Conservation (phyloP, 2,113 vertebrate species). For the Grammomys dolichurus region DNA sequence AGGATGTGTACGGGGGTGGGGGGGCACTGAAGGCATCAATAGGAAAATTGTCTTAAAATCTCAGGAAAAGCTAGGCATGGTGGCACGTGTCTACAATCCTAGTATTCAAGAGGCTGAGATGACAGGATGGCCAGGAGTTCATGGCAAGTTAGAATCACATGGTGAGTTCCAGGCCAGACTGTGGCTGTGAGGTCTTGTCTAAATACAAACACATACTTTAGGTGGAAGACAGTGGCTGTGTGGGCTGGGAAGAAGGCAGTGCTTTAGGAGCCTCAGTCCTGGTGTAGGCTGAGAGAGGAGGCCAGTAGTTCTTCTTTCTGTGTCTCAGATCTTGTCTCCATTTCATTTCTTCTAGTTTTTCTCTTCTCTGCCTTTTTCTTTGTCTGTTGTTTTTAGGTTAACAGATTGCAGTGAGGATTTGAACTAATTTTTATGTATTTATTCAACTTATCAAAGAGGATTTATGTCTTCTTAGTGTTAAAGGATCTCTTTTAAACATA, state of each 20-base stretch:
- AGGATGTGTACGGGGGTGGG: rapidly evolving
- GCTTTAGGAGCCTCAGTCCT: neutral
- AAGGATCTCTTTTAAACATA: neutral
- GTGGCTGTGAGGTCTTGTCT: neutral
- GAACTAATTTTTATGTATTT: neutral
- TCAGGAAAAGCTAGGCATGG: neutral
- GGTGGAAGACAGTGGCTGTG: neutral
- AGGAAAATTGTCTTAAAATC: neutral
- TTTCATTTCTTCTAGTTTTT: neutral
- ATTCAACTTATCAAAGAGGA: neutral
- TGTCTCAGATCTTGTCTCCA: neutral
- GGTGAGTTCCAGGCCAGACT: neutral
- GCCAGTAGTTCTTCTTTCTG: neutral
- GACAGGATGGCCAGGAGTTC: neutral
- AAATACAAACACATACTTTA: neutral
- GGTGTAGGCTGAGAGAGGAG: neutral
- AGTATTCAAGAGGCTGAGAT: neutral
- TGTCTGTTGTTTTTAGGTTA: neutral
- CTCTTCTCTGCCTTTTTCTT: neutral
- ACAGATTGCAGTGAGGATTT: neutral
- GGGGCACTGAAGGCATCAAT: too few species aligned
- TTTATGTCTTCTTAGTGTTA: neutral
- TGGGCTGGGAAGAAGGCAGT: neutral
- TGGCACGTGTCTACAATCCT: neutral
- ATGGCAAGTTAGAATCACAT: neutral